These are phyloP conservation scores for Magallana gigas DNA, from an alignment of 1,140 invertebrate species.

Conservation along the genomic window DNA sequence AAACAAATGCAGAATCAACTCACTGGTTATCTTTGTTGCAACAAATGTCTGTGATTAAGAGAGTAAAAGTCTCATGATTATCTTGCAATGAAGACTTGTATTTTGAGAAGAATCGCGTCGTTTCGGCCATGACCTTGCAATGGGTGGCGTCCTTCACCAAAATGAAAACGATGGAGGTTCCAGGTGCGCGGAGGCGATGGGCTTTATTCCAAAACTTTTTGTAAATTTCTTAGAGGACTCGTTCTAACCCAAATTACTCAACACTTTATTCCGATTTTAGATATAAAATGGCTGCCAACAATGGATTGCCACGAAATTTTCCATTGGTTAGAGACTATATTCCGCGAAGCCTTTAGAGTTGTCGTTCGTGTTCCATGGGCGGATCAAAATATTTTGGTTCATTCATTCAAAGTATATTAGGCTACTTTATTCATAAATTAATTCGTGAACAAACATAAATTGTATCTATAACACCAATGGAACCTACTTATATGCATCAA, in stretches of 20 bases:
- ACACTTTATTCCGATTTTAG: not conserved
- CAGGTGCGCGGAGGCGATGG: not conserved
- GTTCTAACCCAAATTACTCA: not conserved
- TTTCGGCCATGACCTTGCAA: constrained; percentile 35
- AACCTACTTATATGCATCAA: no score
- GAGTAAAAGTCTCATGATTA: constrained; percentile 10
- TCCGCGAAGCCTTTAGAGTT: constrained; percentile 19
- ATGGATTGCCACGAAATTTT: constrained; percentile 22
- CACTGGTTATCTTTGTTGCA: not conserved
- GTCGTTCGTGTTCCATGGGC: not conserved
- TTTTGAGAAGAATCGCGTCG: constrained; percentile 21
- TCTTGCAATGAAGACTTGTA: constrained; percentile 3
- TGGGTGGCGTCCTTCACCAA: constrained; percentile 35
- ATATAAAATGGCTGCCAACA: constrained; percentile 39
- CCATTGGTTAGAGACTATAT: constrained; percentile 34
- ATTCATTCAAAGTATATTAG: no score
- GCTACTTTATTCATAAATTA: no score
- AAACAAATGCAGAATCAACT: not conserved
- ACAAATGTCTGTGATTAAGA: not conserved
- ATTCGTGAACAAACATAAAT: no score
- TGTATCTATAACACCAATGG: no score
- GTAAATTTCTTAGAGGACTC: not conserved
- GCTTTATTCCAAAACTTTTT: not conserved
- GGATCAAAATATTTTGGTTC: no score
- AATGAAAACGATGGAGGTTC: constrained; percentile 13